Conservation (phyloP, 2,888 invertebrate species). For the Archips xylosteana region DNA sequence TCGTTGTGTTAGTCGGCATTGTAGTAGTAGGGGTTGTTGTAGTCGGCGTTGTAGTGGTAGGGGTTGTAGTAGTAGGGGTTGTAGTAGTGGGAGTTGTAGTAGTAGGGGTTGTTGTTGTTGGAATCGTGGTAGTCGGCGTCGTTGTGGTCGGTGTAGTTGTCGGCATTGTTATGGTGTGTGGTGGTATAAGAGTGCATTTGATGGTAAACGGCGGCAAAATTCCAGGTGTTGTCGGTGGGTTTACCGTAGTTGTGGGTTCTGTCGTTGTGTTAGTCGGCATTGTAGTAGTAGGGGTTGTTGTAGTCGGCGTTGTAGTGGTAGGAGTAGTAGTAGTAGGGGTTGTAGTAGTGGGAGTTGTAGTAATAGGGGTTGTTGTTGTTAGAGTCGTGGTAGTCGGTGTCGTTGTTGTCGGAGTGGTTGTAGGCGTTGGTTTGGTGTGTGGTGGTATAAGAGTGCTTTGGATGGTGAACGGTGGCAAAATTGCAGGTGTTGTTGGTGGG, state of each 20-base stretch:
- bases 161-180: neutral
- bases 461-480: neutral
- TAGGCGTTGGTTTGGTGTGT: neutral
- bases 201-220: neutral
- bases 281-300: neutral
- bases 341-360: neutral
- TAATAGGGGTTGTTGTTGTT: neutral
- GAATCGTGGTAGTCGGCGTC: neutral
- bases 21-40: neutral
- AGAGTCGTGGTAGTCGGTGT: neutral
- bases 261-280: neutral
- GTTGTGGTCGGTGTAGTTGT: neutral
- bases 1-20: neutral
- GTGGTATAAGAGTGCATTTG: neutral
- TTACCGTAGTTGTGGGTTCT: neutral
- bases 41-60: too few species aligned
- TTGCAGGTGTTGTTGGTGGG: neutral
- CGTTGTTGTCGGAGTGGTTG: neutral
- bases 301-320: neutral
- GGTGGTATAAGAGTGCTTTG: constrained; percentile 1
- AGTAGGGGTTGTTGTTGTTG: neutral
- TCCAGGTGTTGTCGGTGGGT: neutral
- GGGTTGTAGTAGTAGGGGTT: neutral
- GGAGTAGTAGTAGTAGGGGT: too few species aligned
- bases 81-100: neutral